These are phyloP conservation scores for Azemiops feae DNA, from an alignment of 2,113 vertebrate genomes.

Conservation along the genomic window DNA sequence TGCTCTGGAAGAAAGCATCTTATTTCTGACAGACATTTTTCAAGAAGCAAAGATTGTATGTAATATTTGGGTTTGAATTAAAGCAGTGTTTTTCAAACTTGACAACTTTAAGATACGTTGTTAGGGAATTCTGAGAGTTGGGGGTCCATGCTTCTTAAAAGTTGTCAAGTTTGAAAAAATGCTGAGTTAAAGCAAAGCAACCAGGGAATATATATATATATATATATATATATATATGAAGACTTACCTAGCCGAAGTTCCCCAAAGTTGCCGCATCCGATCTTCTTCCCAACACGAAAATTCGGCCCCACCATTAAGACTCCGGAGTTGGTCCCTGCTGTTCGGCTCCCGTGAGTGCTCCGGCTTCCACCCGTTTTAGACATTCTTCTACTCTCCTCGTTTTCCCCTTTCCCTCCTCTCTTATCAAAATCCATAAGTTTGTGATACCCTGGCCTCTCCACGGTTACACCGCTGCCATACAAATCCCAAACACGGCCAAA, in stretches of 20 bases:
- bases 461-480: conserved; percentile 94
- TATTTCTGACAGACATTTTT: background rate
- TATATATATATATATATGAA: background rate
- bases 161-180: too few species aligned
- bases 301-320: conserved; percentile 97
- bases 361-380: conserved; percentile 75
- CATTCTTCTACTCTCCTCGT: conserved; percentile 90
- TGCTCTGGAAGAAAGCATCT: background rate
- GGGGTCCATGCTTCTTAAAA: background rate
- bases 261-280: conserved; percentile 95
- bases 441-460: conserved; percentile 99
- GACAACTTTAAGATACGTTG: background rate
- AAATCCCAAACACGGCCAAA: conserved; percentile 82
- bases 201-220: rapidly evolving
- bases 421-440: conserved; percentile 99
- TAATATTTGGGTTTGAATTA: background rate
- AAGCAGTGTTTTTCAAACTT: background rate
- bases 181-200: too few species aligned
- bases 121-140: background rate
- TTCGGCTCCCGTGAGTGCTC: conserved; percentile 76
- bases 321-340: conserved; percentile 84
- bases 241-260: conserved; percentile 90
- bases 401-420: conserved; percentile 93
- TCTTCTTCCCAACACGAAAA: conserved; percentile 97
- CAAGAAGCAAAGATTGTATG: background rate